A percentile compares a stretch with the other conserved stretches of the same genome.
These are phyloP conservation scores for Cyclopterus lumpus DNA, from an alignment of 2,797 vertebrate species.

Conservation along the genomic window DNA sequence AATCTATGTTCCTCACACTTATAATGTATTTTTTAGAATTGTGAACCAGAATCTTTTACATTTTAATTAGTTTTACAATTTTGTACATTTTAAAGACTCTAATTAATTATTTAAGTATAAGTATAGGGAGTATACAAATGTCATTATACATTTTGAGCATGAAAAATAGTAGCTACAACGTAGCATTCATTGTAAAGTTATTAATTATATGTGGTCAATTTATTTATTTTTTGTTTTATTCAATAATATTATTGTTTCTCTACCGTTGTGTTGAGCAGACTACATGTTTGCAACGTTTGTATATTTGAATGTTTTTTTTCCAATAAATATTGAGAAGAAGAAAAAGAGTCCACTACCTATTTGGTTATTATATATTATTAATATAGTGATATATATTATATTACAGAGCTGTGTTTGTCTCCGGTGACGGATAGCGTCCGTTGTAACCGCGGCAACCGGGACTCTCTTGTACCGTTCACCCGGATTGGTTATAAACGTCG, in stretches of 20 bases:
- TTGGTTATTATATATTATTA: too few relatives aligned
- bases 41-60: not conserved
- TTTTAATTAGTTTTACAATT: too few relatives aligned
- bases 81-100: not conserved
- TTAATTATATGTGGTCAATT: not conserved
- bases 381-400: too few relatives aligned
- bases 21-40: not conserved
- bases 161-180: not conserved
- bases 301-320: not conserved
- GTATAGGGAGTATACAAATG: not conserved
- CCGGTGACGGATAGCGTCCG: slow-evolving; percentile 65
- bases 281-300: not conserved
- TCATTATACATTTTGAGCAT: not conserved
- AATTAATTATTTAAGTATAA: not conserved
- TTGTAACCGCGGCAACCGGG: slow-evolving; percentile 68
- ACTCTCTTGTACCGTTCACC: slow-evolving; percentile 11
- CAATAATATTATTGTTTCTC: too few relatives aligned
- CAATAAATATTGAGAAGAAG: not conserved
- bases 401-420: not conserved
- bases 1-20: not conserved
- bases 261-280: not conserved
- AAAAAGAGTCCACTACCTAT: not conserved
- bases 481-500: slow-evolving; percentile 50
- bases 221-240: too few relatives aligned
- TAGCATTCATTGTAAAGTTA: not conserved